Evolutionary conservation across 2,113 vertebrate genomes (phyloP).

Genomic region (Hystrix cristata): DNA sequence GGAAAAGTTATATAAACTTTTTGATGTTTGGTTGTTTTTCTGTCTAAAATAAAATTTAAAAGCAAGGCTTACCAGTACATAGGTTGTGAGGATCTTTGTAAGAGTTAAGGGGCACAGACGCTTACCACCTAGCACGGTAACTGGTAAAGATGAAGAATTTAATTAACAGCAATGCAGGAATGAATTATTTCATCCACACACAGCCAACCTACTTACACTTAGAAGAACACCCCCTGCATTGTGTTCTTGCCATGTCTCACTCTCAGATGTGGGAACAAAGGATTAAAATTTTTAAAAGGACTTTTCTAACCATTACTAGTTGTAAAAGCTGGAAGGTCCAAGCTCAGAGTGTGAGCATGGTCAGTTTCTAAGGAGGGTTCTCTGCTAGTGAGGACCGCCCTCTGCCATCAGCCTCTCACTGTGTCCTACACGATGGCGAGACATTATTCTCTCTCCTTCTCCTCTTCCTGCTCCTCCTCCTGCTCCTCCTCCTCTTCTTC

Average conservation of each 20-base stretch:
- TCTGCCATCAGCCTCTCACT: not conserved
- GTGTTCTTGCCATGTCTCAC: not conserved
- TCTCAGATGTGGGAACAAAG: not conserved
- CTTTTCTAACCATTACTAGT: not conserved
- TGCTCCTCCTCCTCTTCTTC: not conserved
- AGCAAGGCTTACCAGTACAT: too few relatives aligned
- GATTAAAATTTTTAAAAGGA: not conserved
- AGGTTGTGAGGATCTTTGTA: not conserved
- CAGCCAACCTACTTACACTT: not conserved
- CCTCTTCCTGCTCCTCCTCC: not conserved
- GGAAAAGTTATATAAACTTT: not conserved
- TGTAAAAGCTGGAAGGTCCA: too few relatives aligned
- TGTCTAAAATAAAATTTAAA: not conserved
- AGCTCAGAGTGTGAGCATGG: too few relatives aligned
- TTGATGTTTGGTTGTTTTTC: constrained; percentile 17
- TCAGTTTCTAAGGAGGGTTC: too few relatives aligned
- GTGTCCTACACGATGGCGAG: not conserved
- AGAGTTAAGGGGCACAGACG: not conserved
- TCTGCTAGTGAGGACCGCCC: too few relatives aligned
- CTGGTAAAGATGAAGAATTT: constrained; percentile 4
- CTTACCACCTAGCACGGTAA: not conserved
- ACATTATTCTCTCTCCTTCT: not conserved
- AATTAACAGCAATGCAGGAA: not conserved
- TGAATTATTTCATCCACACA: not conserved
- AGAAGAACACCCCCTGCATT: not conserved